Base-by-base conservation (phyloP, 2,888 invertebrate species). In the Dicyrtoma fusca region DNA sequence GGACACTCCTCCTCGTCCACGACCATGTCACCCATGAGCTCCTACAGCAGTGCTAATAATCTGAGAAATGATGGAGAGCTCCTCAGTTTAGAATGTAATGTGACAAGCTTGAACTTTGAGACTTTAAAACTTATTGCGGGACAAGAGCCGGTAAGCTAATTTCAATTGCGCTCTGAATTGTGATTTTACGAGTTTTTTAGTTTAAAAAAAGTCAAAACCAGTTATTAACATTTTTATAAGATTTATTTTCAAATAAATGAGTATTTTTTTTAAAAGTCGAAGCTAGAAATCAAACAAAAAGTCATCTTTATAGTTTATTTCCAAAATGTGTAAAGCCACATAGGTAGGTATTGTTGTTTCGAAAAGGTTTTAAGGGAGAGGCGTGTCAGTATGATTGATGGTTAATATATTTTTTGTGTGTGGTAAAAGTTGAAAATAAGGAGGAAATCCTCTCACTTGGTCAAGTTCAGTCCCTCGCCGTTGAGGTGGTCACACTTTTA, bases 121-220 rank as follows among this genome's bases (percentile, higher is more conserved):
- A 80, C 80, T 5, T 47, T 80, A 19, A 77, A 75, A 53, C 63
- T 80, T 2, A 80, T 80, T 68, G 80, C 80, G 13, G 76, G 76
- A 51, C 80, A 80, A 71, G 70, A 70, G 23, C 77, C 79, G 26
- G 80, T 80, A 71, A 76, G 77, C 65, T 19, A 14, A 45, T 47
- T 21, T 49, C n/a, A n/a, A n/a, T n/a, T n/a, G n/a, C n/a, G n/a
- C n/a, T n/a, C n/a, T 8, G 8, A 57, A 21, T 4, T 19, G 19
- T 62, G 34, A n/a, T 62, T 17, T 42, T 11, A 62, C n/a, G 23
- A 13, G 8, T 17, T 10, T 13, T 13, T 53, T 53, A 17, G 13
- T 53, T 53, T 45, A 53, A 8, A 53, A 53, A 13, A 17, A 59
- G 10, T 59, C 61, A 25, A 59, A 23, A n/a, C n/a, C n/a, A n/a